Evolutionary conservation across 2,797 vertebrate species (phyloP).

Genomic region (Geotrypetes seraphini): DNA sequence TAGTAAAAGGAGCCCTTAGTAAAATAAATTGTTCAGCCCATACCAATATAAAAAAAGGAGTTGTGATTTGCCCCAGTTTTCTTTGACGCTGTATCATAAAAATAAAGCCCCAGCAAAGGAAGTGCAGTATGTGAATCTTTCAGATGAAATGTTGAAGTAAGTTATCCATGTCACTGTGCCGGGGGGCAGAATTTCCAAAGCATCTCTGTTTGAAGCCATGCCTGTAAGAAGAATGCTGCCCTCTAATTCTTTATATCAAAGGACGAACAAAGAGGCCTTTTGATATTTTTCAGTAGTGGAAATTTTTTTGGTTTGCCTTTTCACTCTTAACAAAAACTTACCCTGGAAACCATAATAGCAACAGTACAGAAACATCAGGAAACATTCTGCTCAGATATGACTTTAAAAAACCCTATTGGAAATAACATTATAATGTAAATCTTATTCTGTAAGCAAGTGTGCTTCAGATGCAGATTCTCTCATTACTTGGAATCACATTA

Average conservation of each 20-base stretch:
- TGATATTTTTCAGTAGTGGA: constrained; percentile 37
- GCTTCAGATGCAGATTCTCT: constrained; percentile 50
- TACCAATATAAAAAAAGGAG: too few species aligned
- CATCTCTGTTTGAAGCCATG: too few species aligned
- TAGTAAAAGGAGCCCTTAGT: too few species aligned
- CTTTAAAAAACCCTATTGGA: constrained; percentile 33
- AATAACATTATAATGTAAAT: constrained; percentile 35
- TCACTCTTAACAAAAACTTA: constrained; percentile 47
- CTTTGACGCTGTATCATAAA: too few species aligned
- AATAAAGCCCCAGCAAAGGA: too few species aligned
- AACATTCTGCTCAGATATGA: constrained; percentile 38
- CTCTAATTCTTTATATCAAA: constrained; percentile 42
- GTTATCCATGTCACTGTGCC: too few species aligned
- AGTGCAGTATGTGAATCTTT: too few species aligned
- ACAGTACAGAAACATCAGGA: constrained; percentile 39
- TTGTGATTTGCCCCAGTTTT: too few species aligned
- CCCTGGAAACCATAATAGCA: constrained; percentile 37
- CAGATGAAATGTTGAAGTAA: too few species aligned
- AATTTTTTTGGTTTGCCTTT: constrained; percentile 44
- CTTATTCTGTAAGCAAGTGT: constrained; percentile 34
- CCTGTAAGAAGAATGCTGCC: constrained; percentile 45
- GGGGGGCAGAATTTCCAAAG: too few species aligned
- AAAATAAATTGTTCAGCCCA: too few species aligned
- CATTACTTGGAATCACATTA: constrained; percentile 45
- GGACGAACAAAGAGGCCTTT: constrained; percentile 38